Evolutionary conservation across 2,113 vertebrate species (phyloP).

Genomic region (Bungarus multicinctus): DNA sequence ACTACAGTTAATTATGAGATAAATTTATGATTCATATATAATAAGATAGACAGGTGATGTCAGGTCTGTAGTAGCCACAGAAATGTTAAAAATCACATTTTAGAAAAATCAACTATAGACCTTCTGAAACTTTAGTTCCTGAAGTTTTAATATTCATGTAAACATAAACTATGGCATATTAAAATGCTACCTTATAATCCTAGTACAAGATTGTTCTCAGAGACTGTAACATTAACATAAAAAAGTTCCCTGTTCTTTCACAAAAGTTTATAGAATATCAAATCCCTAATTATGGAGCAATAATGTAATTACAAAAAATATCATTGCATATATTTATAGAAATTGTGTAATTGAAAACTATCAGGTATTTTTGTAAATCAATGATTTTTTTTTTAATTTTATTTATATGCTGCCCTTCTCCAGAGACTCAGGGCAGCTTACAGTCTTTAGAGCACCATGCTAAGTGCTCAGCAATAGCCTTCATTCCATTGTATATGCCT

Average conservation of each 20-base stretch:
- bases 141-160: slow-evolving; percentile 2
- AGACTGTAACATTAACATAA: not conserved
- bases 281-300: slow-evolving; percentile 55
- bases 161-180: not conserved
- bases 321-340: slow-evolving; percentile 58
- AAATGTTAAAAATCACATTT: not conserved
- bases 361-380: slow-evolving; percentile 59
- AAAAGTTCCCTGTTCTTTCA: not conserved
- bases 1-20: not conserved
- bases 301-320: slow-evolving; percentile 50
- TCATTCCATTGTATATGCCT: no score
- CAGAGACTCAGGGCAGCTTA: no score
- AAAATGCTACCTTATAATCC: not conserved
- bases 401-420: no score
- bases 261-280: slow-evolving; percentile 33
- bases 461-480: no score
- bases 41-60: not conserved
- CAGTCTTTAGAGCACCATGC: no score
- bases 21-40: not conserved
- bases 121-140: not conserved
- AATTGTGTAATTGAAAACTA: slow-evolving; percentile 58
- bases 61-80: not conserved
- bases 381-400: no score
- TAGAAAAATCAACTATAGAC: not conserved
- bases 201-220: not conserved